These are phyloP conservation scores for Bombylius discolor DNA, from an alignment of 2,888 invertebrate species.

Conservation along the genomic window DNA sequence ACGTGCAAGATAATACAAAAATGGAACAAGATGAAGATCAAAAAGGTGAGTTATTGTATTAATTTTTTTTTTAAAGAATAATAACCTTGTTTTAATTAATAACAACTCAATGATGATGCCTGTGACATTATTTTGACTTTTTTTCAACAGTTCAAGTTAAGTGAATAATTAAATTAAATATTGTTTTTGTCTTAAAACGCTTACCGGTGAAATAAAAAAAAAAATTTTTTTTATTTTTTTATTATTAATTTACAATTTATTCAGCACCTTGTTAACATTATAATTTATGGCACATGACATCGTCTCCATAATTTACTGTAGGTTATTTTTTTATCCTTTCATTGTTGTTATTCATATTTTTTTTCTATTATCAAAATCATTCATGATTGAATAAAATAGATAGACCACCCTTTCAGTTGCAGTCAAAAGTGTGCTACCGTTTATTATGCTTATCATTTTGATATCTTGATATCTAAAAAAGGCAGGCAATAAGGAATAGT, in stretches of 20 bases:
- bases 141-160: too few relatives aligned
- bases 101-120: too few relatives aligned
- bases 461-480: not conserved
- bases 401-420: not conserved
- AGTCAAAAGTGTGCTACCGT: not conserved
- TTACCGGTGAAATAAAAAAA: not conserved
- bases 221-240: not conserved
- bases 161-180: too few relatives aligned
- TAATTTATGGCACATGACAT: slow-evolving; percentile 6
- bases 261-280: slow-evolving; percentile 7
- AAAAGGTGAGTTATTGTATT: slow-evolving; percentile 1
- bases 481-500: not conserved
- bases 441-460: slow-evolving; percentile 2
- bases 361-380: too few relatives aligned
- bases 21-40: slow-evolving; percentile 4
- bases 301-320: not conserved
- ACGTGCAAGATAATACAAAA: not conserved
- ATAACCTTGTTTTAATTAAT: too few relatives aligned
- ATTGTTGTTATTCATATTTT: too few relatives aligned
- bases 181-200: too few relatives aligned
- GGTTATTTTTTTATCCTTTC: not conserved
- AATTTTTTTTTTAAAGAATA: not conserved
- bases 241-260: slow-evolving; percentile 1
- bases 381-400: not conserved
- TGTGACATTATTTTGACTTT: too few relatives aligned